Evolutionary conservation across 2,113 vertebrate species (phyloP), one percentile per base, ranked within the genome.

Genomic region (Tachycineta bicolor): DNA sequence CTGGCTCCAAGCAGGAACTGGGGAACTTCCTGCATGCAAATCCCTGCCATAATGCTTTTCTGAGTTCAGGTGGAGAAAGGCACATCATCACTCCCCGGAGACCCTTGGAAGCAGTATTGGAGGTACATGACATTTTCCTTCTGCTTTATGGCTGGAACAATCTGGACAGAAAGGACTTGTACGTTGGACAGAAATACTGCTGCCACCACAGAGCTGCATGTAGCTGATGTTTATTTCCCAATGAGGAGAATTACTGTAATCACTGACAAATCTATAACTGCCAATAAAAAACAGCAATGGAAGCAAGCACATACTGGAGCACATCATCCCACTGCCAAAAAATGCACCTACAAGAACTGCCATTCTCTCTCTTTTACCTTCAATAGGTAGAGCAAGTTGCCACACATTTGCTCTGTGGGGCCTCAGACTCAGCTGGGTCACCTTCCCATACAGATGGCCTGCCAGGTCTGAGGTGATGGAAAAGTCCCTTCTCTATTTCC

Each of bases 41-140:
- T 14, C 52, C 50, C 23, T 6, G 1, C 49, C 0, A 0, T 23
- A 23, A n/a, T 1, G 6, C 37, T 81, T n/a, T 52, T 25, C 60
- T 62, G 52, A 46, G 50, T 22, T 63, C 5, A 2, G 11, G 6
- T 39, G 9, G 43, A 25, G 64, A 26, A 68, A 52, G 47, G 43
- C 33, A 29, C 1, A 0, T 26, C 0, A 0, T 39, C 0, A 1
- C 8, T 69, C 67, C 62, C 71, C 49, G 46, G 64, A 89, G 73
- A 74, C 52, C 50, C 80, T 37, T 1, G 3, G 58, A 47, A 70
- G 43, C 3, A 1, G 6, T 46, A 10, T 2, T 53, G 37, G 43
- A 50, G 41, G 14, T 34, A 20, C 28, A 7, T 46, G 80, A 83
- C 31, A 46, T 83, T 92, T 93, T 77, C 76, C 59, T 95, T 89